Evolutionary conservation across 2,113 vertebrate genomes (phyloP).

Genomic region (Potamarius usumacintae): DNA sequence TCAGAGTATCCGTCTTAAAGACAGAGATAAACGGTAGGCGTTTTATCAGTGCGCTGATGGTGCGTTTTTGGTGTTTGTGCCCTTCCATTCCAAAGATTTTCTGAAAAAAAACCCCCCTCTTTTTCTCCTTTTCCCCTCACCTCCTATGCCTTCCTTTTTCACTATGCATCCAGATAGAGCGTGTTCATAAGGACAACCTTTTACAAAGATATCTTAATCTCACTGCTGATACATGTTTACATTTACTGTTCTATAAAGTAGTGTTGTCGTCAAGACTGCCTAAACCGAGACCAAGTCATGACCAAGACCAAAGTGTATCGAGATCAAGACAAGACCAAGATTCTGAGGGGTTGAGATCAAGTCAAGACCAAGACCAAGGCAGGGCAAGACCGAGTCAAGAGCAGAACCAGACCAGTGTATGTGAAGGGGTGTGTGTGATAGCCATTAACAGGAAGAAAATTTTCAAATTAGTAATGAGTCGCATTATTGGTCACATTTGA

Average conservation of each 20-base stretch:
- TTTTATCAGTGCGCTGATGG: constrained; percentile 77
- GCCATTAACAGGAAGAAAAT: too few species aligned
- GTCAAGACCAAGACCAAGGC: too few species aligned
- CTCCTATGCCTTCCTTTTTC: constrained; percentile 34
- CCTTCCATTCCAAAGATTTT: constrained; percentile 58
- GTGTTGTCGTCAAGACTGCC: too few species aligned
- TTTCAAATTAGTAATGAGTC: too few species aligned
- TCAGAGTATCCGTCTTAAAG: constrained; percentile 72
- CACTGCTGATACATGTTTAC: neutral
- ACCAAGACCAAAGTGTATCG: too few species aligned
- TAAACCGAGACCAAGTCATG: too few species aligned
- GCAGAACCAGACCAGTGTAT: too few species aligned
- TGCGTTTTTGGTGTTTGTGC: constrained; percentile 60
- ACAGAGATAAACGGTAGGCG: constrained; percentile 73
- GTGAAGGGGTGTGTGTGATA: too few species aligned
- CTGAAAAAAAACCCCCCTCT: constrained; percentile 51
- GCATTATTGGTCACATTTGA: too few species aligned
- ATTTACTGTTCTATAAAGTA: neutral
- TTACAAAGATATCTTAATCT: neutral
- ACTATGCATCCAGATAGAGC: neutral
- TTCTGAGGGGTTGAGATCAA: too few species aligned
- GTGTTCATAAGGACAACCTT: neutral
- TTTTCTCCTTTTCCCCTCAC: constrained; percentile 58
- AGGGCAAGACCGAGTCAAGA: too few species aligned
- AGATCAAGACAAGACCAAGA: too few species aligned